phyloP scores from a whole-genome alignment of 2,113 vertebrate genomes.

The Ochotona curzoniae region DNA sequence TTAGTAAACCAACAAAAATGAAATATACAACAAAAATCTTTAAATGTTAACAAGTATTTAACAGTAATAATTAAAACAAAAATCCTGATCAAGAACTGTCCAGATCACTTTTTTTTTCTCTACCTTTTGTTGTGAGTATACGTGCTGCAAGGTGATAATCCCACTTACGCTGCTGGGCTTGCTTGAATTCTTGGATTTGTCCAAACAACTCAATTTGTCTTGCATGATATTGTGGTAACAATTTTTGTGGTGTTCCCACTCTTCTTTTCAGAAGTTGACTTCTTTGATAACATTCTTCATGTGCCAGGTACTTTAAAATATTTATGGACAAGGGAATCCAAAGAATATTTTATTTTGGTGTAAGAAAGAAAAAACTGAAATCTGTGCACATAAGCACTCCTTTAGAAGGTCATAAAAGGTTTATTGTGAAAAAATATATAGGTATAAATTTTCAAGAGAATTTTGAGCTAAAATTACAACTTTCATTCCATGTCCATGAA shows the following conservation, averaged over 20 bases:
- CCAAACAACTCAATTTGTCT: background rate
- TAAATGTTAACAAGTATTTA: background rate
- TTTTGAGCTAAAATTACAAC: no score
- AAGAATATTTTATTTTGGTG: no score
- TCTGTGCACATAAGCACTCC: no score
- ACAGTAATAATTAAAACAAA: constrained; percentile 32
- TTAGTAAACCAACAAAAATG: background rate
- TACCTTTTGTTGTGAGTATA: background rate
- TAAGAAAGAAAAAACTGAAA: no score
- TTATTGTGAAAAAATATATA: no score
- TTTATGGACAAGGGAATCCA: no score
- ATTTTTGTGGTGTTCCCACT: background rate
- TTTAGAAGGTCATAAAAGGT: no score
- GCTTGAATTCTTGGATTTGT: background rate
- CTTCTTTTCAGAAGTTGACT: background rate
- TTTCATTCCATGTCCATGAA: no score
- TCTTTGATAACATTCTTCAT: no score
- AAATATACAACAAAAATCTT: background rate
- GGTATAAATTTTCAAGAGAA: no score
- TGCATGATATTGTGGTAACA: background rate
- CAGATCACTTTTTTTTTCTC: background rate
- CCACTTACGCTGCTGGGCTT: no score
- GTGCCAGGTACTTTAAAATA: no score
- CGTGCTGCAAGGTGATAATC: background rate
- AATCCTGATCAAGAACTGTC: background rate